A percentile compares a stretch with the other conserved stretches of the same genome.
These are phyloP conservation scores for Trigoniulus corallinus DNA, from an alignment of 1,140 invertebrate species.

Conservation along the genomic window DNA sequence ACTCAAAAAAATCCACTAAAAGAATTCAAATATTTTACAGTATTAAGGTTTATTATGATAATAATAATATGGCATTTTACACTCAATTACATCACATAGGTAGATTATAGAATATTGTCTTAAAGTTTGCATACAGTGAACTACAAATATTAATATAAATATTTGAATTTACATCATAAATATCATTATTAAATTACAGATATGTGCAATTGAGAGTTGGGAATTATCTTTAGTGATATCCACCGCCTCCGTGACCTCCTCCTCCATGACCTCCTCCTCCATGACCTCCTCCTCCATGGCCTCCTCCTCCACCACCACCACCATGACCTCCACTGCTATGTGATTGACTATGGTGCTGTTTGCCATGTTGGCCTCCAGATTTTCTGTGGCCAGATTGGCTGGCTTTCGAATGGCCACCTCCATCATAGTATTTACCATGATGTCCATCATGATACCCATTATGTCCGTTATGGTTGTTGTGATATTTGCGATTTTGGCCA, in stretches of 20 bases:
- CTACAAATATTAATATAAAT: no score
- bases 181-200: no score
- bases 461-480: not conserved
- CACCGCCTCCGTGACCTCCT: conserved; percentile 1
- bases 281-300: not conserved
- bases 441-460: not conserved
- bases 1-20: no score
- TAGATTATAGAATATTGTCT: no score
- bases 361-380: not conserved
- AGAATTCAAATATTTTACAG: no score
- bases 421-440: conserved; percentile 1
- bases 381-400: not conserved
- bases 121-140: no score
- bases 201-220: no score
- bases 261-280: not conserved
- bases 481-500: not conserved
- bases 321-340: conserved; percentile 1
- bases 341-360: not conserved
- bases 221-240: not conserved
- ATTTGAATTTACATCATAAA: no score
- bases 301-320: not conserved
- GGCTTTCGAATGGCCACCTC: not conserved
- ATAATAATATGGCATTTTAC: no score
- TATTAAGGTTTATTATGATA: no score
- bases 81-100: no score